A percentile compares a stretch with the other conserved stretches of the same genome.
These are phyloP conservation scores for Orchesella cincta DNA, from an alignment of 1,140 invertebrate species.

Conservation along the genomic window DNA sequence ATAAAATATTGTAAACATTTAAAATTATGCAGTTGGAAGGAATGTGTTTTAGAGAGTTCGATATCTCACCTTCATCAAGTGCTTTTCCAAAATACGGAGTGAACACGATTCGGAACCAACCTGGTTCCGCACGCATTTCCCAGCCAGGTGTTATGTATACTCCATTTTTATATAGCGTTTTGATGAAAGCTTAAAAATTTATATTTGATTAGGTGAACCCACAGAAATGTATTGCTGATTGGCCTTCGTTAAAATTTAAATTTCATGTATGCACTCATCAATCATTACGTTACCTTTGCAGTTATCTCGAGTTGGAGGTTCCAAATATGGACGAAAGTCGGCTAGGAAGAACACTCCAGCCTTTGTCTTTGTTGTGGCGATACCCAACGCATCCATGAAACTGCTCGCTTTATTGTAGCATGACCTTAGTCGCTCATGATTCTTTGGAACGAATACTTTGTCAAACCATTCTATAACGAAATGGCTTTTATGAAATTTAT, in stretches of 20 bases:
- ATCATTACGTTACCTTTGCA: conserved; percentile 23
- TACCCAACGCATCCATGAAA: background rate
- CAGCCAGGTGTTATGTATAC: conserved; percentile 40
- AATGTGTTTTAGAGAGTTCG: background rate
- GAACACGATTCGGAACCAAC: conserved; percentile 46
- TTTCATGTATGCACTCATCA: background rate
- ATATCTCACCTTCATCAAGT: background rate
- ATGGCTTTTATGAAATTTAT: background rate
- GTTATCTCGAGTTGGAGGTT: conserved; percentile 28
- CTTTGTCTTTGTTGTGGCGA: conserved; percentile 15
- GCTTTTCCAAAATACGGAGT: conserved; percentile 1
- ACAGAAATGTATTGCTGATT: background rate
- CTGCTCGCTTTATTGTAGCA: background rate
- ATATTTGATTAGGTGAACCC: background rate
- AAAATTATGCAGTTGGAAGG: background rate
- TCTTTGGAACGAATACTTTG: conserved; percentile 27
- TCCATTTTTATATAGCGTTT: conserved; percentile 23
- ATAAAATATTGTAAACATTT: background rate
- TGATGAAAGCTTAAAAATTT: conserved; percentile 30
- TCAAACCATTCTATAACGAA: no score
- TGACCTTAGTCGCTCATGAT: conserved; percentile 25
- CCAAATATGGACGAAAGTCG: conserved; percentile 28
- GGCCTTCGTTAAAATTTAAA: background rate
- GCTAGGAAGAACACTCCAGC: conserved; percentile 44
- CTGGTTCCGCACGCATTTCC: conserved; percentile 41